Evolutionary conservation across 2,797 vertebrate genomes (phyloP).

Genomic region (Danio aesculapii): DNA sequence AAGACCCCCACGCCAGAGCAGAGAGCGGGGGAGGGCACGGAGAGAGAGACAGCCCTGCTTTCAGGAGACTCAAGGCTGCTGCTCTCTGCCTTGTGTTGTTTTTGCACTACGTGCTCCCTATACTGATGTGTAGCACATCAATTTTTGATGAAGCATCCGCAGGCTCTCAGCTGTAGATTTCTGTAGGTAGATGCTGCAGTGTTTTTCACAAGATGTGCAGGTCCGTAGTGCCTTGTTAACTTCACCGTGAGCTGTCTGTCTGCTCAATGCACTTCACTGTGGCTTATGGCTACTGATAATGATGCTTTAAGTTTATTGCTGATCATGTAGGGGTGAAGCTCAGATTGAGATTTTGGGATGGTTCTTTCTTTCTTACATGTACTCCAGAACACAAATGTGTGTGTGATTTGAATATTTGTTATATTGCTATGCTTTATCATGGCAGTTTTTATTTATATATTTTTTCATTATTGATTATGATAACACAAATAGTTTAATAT

Average conservation of each 20-base stretch:
- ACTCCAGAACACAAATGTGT: no score
- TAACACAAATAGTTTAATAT: not conserved
- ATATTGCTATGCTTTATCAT: not conserved
- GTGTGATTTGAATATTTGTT: not conserved
- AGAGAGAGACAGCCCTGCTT: slow-evolving; percentile 54
- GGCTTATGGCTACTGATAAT: slow-evolving; percentile 30
- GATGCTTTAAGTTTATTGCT: slow-evolving; percentile 3
- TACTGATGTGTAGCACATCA: slow-evolving; percentile 82
- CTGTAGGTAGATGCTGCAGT: slow-evolving; percentile 47
- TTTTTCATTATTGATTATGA: not conserved
- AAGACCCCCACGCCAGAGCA: slow-evolving; percentile 60
- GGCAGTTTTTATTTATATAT: not conserved
- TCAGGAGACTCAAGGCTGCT: slow-evolving; percentile 77
- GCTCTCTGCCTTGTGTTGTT: slow-evolving; percentile 79
- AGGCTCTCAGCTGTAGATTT: slow-evolving; percentile 60
- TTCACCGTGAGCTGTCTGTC: slow-evolving; percentile 60
- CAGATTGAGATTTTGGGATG: not conserved
- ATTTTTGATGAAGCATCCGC: slow-evolving; percentile 82
- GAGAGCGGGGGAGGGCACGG: slow-evolving; percentile 66
- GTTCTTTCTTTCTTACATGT: not conserved
- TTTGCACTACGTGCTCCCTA: slow-evolving; percentile 83
- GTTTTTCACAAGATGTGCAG: slow-evolving; percentile 44
- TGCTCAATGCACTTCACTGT: slow-evolving; percentile 45
- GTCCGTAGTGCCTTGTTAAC: slow-evolving; percentile 62
- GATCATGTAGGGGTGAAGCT: not conserved